A percentile compares a stretch with the other conserved stretches of the same genome.
Conservation (phyloP, 2,113 vertebrate species). For the Parotia lawesii region DNA sequence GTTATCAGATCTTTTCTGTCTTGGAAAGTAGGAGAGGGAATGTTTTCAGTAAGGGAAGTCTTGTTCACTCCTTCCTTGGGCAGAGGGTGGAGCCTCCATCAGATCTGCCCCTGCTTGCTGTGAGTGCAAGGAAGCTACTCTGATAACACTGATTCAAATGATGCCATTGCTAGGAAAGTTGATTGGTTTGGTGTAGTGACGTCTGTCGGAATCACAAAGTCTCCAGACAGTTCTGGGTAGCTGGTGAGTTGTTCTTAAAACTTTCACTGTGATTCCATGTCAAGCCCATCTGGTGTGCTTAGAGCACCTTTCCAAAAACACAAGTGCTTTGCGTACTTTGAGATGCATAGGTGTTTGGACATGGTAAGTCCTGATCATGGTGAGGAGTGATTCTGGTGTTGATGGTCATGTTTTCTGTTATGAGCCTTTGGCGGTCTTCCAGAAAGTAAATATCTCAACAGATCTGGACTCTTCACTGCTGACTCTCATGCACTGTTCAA, state of each 20-base stretch:
- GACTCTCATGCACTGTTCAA: neutral
- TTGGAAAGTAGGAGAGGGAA: neutral
- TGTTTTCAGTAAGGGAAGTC: neutral
- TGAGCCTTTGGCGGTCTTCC: neutral
- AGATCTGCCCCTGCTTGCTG: neutral
- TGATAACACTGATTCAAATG: neutral
- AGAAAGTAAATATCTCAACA: neutral
- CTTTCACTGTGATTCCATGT: neutral
- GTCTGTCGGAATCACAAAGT: neutral
- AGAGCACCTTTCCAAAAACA: neutral
- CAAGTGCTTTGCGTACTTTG: neutral
- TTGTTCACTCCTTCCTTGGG: neutral
- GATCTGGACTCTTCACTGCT: neutral
- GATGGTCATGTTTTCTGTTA: neutral
- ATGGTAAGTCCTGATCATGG: neutral
- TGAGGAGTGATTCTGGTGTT: neutral
- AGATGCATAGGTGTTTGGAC: neutral
- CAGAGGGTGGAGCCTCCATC: neutral
- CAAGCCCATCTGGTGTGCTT: rapidly evolving
- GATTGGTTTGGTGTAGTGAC: neutral
- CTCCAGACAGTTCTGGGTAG: neutral
- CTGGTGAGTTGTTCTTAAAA: neutral
- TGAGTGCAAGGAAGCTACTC: neutral
- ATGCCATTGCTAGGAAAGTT: neutral
- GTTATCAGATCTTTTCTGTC: neutral